These are phyloP conservation scores for Apodemia zela DNA, from an alignment of 2,888 invertebrate species.

Conservation along the genomic window DNA sequence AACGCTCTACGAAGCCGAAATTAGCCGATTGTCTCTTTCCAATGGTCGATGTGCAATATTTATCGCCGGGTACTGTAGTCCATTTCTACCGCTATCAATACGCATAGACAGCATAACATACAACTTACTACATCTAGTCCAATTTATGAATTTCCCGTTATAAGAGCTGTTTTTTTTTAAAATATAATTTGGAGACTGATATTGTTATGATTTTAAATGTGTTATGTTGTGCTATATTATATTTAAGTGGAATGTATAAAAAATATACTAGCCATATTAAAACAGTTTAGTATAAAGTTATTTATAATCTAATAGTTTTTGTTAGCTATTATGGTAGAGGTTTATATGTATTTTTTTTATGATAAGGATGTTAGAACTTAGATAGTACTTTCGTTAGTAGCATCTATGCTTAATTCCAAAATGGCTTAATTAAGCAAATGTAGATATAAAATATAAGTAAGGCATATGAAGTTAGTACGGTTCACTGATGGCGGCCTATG, in stretches of 20 bases:
- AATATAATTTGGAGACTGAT: constrained; percentile 2
- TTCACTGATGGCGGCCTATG: neutral
- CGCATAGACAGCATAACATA: neutral
- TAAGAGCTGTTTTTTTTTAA: neutral
- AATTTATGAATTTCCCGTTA: neutral
- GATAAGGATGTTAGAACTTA: neutral
- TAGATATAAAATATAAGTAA: neutral
- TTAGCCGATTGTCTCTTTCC: too few relatives aligned
- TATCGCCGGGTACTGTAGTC: too few relatives aligned
- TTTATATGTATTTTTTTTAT: neutral
- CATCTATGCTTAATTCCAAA: neutral
- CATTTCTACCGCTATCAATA: neutral
- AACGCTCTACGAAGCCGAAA: too few relatives aligned
- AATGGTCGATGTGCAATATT: too few relatives aligned
- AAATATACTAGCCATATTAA: neutral
- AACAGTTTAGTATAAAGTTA: neutral
- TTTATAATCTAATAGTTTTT: neutral
- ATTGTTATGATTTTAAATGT: constrained; percentile 1
- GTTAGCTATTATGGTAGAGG: neutral
- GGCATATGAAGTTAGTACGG: neutral
- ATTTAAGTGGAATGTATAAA: neutral
- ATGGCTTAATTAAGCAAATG: neutral
- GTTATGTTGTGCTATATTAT: constrained; percentile 11
- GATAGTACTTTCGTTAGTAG: neutral
- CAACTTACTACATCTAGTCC: constrained; percentile 1